These are phyloP conservation scores for Cyprinella venusta DNA, from an alignment of 2,797 vertebrate species.

Conservation along the genomic window DNA sequence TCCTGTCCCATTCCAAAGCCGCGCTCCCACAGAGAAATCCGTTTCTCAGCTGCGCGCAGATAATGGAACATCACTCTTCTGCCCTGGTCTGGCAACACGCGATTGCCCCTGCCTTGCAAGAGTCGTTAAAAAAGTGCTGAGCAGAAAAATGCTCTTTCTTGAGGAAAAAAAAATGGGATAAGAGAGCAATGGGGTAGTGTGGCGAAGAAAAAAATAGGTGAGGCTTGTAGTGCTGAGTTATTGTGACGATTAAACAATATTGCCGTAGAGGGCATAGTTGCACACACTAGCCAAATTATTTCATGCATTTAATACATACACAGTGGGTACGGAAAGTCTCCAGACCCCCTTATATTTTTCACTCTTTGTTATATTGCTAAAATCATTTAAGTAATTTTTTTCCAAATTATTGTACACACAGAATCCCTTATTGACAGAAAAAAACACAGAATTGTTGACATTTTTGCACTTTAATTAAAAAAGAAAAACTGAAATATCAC, in stretches of 20 bases:
- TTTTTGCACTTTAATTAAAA: too few relatives aligned
- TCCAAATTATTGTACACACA: too few relatives aligned
- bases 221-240: constrained; percentile 1
- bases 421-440: too few relatives aligned
- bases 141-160: constrained; percentile 27
- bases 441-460: too few relatives aligned
- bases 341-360: too few relatives aligned
- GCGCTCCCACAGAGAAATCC: constrained; percentile 41
- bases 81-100: constrained; percentile 44
- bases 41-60: constrained; percentile 57
- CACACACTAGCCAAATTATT: neutral
- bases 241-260: neutral
- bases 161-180: constrained; percentile 22
- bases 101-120: constrained; percentile 46
- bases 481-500: too few relatives aligned
- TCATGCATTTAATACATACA: neutral
- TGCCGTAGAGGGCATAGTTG: neutral
- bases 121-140: constrained; percentile 46
- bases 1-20: constrained; percentile 31
- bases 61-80: constrained; percentile 59
- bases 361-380: too few relatives aligned
- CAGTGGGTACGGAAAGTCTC: too few relatives aligned
- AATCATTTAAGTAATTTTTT: too few relatives aligned
- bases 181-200: neutral
- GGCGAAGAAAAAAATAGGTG: neutral